phyloP scores from a whole-genome alignment of 1,140 invertebrate species.

The Zaprionus davidi region DNA sequence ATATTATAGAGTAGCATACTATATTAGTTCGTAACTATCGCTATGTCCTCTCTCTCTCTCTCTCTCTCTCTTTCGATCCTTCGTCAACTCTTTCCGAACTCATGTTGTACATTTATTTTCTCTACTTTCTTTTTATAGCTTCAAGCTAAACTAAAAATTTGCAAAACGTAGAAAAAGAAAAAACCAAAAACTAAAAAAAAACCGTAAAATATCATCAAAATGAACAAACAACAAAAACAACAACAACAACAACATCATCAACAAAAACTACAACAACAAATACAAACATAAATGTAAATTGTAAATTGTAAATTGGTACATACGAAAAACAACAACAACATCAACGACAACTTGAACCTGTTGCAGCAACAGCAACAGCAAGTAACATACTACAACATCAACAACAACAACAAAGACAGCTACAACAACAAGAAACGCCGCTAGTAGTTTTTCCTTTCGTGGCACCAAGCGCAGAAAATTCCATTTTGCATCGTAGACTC shows the following conservation, averaged over 20 bases:
- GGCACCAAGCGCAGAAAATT: constrained; percentile 63
- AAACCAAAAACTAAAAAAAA: constrained; percentile 34
- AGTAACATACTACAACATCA: constrained; percentile 34
- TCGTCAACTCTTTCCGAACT: constrained; percentile 54
- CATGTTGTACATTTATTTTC: constrained; percentile 81
- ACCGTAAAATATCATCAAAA: constrained; percentile 17
- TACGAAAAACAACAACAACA: constrained; percentile 46
- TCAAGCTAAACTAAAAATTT: constrained; percentile 64
- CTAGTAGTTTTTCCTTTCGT: constrained; percentile 72
- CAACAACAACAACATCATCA: constrained; percentile 37
- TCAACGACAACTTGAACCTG: constrained; percentile 41
- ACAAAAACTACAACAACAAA: constrained; percentile 45
- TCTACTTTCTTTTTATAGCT: constrained; percentile 75
- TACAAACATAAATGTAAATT: constrained; percentile 58
- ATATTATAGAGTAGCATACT: not conserved
- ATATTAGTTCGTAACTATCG: not conserved
- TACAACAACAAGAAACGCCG: constrained; percentile 51
- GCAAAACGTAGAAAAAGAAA: constrained; percentile 62
- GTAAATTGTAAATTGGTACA: constrained; percentile 67
- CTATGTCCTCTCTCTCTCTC: not conserved
- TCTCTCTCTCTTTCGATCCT: constrained; percentile 11
- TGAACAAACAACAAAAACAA: constrained; percentile 24
- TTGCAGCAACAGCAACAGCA: constrained; percentile 42
- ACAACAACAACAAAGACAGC: constrained; percentile 32
- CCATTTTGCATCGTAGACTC: constrained; percentile 73